A percentile compares a stretch with the other conserved stretches of the same genome.
Conservation (phyloP, 2,113 vertebrate genomes). For the Malurus elegans region DNA sequence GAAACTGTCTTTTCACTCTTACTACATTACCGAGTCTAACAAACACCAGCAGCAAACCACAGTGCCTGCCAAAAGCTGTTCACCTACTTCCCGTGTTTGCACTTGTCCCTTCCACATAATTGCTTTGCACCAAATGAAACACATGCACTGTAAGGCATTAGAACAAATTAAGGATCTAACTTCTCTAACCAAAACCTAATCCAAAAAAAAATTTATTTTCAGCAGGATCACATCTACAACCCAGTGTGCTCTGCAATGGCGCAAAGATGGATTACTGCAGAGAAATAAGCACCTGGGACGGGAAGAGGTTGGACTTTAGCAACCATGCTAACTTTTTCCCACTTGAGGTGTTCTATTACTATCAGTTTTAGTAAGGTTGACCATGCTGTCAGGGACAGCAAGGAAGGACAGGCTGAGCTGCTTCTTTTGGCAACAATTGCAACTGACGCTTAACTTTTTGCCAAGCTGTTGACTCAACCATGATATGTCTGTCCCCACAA, state of each 20-base stretch:
- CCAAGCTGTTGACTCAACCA: background rate
- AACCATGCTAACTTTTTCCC: background rate
- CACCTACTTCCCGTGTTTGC: background rate
- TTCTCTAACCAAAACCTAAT: background rate
- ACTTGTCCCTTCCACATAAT: background rate
- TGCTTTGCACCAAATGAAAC: background rate
- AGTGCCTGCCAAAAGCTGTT: background rate
- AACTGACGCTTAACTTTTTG: background rate
- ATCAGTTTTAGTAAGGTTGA: background rate
- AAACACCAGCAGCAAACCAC: background rate
- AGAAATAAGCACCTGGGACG: background rate
- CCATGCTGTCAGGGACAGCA: background rate
- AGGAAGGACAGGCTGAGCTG: background rate
- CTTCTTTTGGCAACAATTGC: background rate
- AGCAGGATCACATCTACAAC: background rate
- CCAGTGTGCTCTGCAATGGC: background rate
- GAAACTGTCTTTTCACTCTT: background rate
- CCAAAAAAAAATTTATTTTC: background rate
- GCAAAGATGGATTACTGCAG: background rate
- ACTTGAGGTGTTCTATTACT: background rate
- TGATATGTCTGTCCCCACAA: background rate
- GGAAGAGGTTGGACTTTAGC: background rate
- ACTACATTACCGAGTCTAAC: background rate
- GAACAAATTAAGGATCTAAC: background rate
- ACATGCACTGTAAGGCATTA: background rate